Conservation (phyloP, 2,113 vertebrate genomes). For the Gallinago undulata region DNA sequence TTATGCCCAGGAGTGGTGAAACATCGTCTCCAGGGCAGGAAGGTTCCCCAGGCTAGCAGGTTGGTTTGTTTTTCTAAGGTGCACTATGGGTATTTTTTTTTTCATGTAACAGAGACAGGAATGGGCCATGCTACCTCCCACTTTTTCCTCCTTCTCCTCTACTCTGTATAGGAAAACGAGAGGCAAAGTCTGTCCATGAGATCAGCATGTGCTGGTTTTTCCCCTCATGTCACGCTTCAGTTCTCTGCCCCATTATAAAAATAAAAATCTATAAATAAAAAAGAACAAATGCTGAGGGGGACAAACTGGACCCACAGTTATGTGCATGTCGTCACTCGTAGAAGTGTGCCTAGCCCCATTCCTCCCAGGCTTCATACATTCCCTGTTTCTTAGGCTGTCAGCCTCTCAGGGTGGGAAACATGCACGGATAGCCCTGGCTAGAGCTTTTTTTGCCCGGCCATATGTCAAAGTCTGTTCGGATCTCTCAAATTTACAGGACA, state of each 20-base stretch:
- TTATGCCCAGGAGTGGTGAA: conserved; percentile 19
- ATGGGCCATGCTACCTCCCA: neutral
- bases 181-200: neutral
- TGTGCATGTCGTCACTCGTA: conserved; percentile 40
- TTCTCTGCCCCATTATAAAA: conserved; percentile 57
- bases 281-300: conserved; percentile 62
- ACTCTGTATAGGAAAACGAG: neutral
- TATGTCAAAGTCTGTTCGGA: neutral
- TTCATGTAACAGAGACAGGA: neutral
- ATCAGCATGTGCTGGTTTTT: conserved; percentile 50
- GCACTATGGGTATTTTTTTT: neutral
- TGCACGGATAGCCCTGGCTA: neutral
- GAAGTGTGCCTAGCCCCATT: conserved; percentile 62
- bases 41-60: conserved; percentile 8
- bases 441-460: neutral
- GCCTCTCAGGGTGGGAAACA: neutral
- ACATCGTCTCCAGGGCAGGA: conserved; percentile 37
- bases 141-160: neutral
- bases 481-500: neutral
- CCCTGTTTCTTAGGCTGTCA: conserved; percentile 1
- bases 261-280: conserved; percentile 70
- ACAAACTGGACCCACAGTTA: conserved; percentile 47
- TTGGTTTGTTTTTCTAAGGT: conserved; percentile 57
- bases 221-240: neutral
- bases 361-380: conserved; percentile 37